phyloP scores from a whole-genome alignment of 1,140 invertebrate species.

The Leptinotarsa texana region DNA sequence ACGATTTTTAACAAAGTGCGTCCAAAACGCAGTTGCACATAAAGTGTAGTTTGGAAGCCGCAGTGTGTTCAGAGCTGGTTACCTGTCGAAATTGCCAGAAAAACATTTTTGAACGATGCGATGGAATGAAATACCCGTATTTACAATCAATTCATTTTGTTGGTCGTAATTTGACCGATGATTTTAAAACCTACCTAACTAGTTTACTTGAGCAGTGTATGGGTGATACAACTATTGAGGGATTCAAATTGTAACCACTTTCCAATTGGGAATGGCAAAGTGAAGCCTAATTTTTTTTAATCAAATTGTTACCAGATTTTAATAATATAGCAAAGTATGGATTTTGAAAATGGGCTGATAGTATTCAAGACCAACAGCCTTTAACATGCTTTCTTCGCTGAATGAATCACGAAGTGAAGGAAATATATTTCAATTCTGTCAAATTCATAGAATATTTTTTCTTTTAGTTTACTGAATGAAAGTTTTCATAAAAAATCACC shows the following conservation, averaged over 20 bases:
- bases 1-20: slow-evolving; percentile 43
- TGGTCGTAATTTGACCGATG: slow-evolving; percentile 15
- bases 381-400: too few species aligned
- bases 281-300: too few species aligned
- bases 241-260: neutral
- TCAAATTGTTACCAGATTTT: too few species aligned
- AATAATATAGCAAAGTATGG: too few species aligned
- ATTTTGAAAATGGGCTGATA: too few species aligned
- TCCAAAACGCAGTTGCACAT: slow-evolving; percentile 43
- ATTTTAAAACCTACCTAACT: slow-evolving; percentile 29
- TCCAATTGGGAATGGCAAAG: neutral
- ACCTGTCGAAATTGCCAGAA: slow-evolving; percentile 28
- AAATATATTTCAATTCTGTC: too few species aligned
- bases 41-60: slow-evolving; percentile 44
- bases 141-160: slow-evolving; percentile 25
- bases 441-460: too few species aligned
- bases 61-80: slow-evolving; percentile 40
- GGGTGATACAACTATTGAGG: slow-evolving; percentile 11
- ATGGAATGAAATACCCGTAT: slow-evolving; percentile 22
- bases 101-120: neutral
- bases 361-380: too few species aligned
- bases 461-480: too few species aligned
- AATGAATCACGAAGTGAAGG: too few species aligned
- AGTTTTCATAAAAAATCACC: too few species aligned
- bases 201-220: slow-evolving; percentile 28